These are phyloP conservation scores for Parelbella ahira DNA, from an alignment of 2,888 invertebrate species.

Conservation along the genomic window DNA sequence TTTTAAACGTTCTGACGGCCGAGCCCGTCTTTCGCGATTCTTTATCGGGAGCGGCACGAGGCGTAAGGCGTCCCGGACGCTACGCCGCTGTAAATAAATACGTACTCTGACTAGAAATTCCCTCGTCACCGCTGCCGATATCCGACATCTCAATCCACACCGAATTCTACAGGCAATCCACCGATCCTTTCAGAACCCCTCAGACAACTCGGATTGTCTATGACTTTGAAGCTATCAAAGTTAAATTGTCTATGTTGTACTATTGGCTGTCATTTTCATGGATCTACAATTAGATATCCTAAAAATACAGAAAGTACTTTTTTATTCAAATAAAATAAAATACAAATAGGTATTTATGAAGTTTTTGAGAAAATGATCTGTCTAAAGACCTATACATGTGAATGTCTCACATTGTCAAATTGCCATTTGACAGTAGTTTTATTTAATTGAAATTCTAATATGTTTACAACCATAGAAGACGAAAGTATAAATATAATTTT, in stretches of 20 bases:
- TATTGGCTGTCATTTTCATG: conserved; percentile 13
- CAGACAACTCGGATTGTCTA: conserved; percentile 66
- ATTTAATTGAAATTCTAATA: too few species aligned
- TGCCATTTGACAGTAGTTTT: too few species aligned
- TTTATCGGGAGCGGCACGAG: conserved; percentile 49
- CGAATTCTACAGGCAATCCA: conserved; percentile 74
- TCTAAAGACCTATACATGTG: too few species aligned
- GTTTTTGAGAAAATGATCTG: too few species aligned
- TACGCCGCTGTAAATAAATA: conserved; percentile 63
- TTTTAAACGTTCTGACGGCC: conserved; percentile 60
- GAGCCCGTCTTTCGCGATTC: conserved; percentile 47
- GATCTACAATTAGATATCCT: too few species aligned
- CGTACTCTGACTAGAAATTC: conserved; percentile 89
- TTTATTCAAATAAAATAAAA: too few species aligned
- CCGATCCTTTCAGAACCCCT: conserved; percentile 69
- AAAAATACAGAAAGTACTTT: too few species aligned
- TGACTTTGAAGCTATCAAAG: conserved; percentile 62
- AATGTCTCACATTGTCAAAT: too few species aligned
- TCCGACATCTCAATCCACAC: conserved; percentile 86
- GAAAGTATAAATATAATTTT: too few species aligned
- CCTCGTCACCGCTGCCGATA: conserved; percentile 90
- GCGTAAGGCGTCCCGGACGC: conserved; percentile 39
- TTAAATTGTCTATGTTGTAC: conserved; percentile 34
- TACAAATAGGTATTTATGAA: too few species aligned
- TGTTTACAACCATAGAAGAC: too few species aligned